Conservation (phyloP, 2,888 invertebrate species). For the Bellardia bayeri region DNA sequence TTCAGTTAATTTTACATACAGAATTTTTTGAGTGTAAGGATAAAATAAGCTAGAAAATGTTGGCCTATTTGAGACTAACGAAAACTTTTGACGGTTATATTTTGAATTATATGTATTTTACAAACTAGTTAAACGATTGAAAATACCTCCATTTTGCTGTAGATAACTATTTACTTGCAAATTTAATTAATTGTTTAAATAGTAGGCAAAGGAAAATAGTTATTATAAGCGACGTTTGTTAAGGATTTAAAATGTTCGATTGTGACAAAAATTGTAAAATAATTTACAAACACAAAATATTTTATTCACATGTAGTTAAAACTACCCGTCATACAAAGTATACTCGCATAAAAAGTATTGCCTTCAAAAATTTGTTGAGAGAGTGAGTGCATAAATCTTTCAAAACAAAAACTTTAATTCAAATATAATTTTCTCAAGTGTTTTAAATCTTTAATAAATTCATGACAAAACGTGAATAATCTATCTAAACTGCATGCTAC, state of each 20-base stretch:
- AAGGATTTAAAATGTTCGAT: slow-evolving; percentile 23
- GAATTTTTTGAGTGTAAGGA: too few species aligned
- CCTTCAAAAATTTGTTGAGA: not conserved
- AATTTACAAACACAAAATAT: slow-evolving; percentile 14
- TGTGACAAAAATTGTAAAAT: slow-evolving; percentile 54
- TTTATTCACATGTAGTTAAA: not conserved
- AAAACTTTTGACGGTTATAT: too few species aligned
- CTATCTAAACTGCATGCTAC: slow-evolving; percentile 60
- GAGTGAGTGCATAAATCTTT: slow-evolving; percentile 45
- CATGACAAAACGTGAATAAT: slow-evolving; percentile 63
- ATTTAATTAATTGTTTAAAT: too few species aligned
- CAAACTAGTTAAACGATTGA: too few species aligned
- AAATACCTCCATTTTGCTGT: too few species aligned
- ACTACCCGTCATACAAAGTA: not conserved
- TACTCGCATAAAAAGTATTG: too few species aligned
- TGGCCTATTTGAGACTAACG: too few species aligned
- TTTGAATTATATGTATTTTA: too few species aligned
- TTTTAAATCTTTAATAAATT: slow-evolving; percentile 65
- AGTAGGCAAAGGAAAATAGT: not conserved
- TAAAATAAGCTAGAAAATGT: too few species aligned
- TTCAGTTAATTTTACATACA: too few species aligned
- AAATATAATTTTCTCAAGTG: slow-evolving; percentile 65
- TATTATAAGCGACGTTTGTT: slow-evolving; percentile 56
- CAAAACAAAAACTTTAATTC: slow-evolving; percentile 22
- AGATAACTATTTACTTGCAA: not conserved